Conservation (phyloP, 2,888 invertebrate genomes). For the Xestia rhomboidea region DNA sequence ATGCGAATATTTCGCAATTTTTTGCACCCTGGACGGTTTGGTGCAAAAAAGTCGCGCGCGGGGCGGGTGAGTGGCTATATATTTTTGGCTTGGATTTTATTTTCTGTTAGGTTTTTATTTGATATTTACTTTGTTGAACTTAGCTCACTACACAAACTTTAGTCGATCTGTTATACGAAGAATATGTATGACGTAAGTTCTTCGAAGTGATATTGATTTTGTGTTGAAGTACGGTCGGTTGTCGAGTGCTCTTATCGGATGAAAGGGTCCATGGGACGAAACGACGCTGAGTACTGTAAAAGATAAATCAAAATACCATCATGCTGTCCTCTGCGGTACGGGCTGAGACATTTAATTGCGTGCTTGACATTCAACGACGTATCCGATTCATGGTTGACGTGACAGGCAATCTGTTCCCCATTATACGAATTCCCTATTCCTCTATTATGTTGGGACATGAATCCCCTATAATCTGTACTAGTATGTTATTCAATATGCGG, state of each 20-base stretch:
- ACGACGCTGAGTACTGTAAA: constrained; percentile 40
- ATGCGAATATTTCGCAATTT: no score
- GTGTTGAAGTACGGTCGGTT: constrained; percentile 59
- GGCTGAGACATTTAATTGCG: constrained; percentile 52
- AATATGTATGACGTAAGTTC: constrained; percentile 52
- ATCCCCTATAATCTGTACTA: constrained; percentile 32
- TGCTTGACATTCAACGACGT: constrained; percentile 46
- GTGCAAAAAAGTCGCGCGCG: no score
- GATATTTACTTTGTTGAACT: constrained; percentile 53
- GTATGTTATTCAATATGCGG: constrained; percentile 33
- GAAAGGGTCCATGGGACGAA: constrained; percentile 57
- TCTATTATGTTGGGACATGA: constrained; percentile 28
- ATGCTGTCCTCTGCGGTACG: constrained; percentile 30
- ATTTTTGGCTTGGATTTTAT: constrained; percentile 56
- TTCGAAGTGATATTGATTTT: constrained; percentile 61
- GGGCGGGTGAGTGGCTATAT: no score
- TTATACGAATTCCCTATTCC: constrained; percentile 34
- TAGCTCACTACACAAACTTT: constrained; percentile 22
- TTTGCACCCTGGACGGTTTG: no score
- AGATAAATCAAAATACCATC: constrained; percentile 57
- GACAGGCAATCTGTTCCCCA: constrained; percentile 43
- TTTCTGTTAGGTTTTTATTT: constrained; percentile 51
- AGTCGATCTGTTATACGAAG: constrained; percentile 29
- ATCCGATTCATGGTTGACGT: constrained; percentile 42
- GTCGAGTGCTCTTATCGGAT: constrained; percentile 53